phyloP scores from a whole-genome alignment of 2,797 vertebrate genomes.

The Pogonophryne albipinna region DNA sequence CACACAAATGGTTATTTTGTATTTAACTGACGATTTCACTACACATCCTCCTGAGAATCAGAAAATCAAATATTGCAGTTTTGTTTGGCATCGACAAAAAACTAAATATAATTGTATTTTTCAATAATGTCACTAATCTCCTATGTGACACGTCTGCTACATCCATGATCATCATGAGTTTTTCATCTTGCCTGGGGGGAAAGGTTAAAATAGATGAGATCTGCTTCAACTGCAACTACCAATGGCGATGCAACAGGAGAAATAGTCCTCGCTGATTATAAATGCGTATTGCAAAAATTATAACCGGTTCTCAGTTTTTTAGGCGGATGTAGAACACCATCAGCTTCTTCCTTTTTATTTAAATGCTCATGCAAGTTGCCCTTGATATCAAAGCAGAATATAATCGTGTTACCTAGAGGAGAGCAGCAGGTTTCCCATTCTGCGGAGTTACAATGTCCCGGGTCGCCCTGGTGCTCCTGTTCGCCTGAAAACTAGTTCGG shows the following conservation, averaged over 20 bases:
- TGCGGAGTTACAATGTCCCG: background rate
- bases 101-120: no score
- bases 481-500: background rate
- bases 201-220: no score
- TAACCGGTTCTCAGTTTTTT: background rate
- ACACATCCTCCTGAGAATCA: no score
- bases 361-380: conserved; percentile 9
- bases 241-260: no score
- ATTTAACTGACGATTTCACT: no score
- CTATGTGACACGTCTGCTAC: no score
- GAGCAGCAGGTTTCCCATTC: conserved; percentile 65
- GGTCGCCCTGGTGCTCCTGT: background rate
- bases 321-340: background rate
- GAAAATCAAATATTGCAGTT: no score
- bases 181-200: background rate
- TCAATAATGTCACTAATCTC: no score
- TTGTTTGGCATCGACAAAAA: no score
- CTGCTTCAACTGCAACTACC: no score
- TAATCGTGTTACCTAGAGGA: conserved; percentile 45
- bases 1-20: no score
- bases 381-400: background rate
- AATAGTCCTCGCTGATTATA: background rate
- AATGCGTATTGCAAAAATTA: no score
- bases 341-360: background rate
- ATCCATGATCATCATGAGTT: background rate